Percentiles rank a stretch among this genome's conserved stretches.
Conservation (phyloP, 2,113 vertebrate genomes). For the Malurus melanocephalus region DNA sequence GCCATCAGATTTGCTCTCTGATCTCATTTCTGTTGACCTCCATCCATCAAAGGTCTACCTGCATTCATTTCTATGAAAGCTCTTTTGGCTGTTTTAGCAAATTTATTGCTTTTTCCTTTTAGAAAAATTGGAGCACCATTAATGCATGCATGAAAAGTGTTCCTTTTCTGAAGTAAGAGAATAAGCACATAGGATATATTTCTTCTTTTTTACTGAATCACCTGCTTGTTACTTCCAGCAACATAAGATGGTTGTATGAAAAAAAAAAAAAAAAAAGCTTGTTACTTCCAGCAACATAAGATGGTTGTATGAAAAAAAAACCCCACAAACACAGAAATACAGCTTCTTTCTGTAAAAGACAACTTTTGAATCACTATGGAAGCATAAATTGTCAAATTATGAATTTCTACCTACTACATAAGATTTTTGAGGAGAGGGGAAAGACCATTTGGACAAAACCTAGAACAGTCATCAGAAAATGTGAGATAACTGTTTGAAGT, state of each 20-base stretch:
- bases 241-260: background rate
- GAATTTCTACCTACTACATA: background rate
- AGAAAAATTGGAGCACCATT: background rate
- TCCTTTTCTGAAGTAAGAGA: background rate
- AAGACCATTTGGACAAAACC: background rate
- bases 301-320: background rate
- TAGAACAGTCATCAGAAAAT: background rate
- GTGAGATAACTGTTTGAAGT: background rate
- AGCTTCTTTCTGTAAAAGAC: background rate
- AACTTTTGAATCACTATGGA: background rate
- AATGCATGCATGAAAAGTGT: background rate
- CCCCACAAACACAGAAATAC: background rate
- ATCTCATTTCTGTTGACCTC: background rate
- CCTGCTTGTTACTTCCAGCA: background rate
- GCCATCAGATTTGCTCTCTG: background rate
- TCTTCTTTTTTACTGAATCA: background rate
- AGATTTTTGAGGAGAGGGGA: accelerated
- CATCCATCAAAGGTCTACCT: background rate
- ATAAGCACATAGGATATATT: background rate
- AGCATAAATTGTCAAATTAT: background rate
- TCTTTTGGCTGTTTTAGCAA: background rate
- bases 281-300: background rate
- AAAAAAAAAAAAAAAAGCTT: too few relatives aligned
- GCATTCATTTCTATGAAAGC: background rate
- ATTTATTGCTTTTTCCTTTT: background rate